Evolutionary conservation across 2,888 invertebrate genomes (phyloP), one percentile per base, ranked within the genome.

Genomic region (Lithophane semibrunnea): DNA sequence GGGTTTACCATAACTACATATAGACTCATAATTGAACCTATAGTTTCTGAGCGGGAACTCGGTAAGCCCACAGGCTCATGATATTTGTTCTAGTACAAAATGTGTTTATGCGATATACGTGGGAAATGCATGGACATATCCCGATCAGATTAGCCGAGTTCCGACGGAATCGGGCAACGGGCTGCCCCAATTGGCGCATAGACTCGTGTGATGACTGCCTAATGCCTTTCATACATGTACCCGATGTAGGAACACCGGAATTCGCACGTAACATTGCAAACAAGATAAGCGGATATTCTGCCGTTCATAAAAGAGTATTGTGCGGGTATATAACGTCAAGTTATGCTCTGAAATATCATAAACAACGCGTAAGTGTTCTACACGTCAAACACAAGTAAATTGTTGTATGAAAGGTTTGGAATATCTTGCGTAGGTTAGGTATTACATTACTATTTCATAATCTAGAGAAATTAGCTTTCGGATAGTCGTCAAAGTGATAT

Each of bases 171-270:
- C 64, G 56, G 29, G 29, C 58, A 54, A 58, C 66, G 56, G 52
- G 65, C 64, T 54, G 58, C 47, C 24, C 44, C 79, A 85, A 85
- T 85, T 75, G 70, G 75, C 73, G 56, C 49, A 68, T 73, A 66
- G 77, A 77, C 52, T 67, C 77, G 73, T 73, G 83, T 75, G 75
- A 73, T 75, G 77, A 85, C 77, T 82, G 68, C 37, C 66, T 82
- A 82, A 82, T 82, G 72, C 67, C 70, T 69, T 61, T 63, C 70
- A 78, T 49, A 47, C n/a, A 63, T 72, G 24, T 74, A 63, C 16
- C 49, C 69, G n/a, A 47, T 67, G 58, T 71, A 54, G 58, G 49
- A 69, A 69, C 37, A 60, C 63, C 56, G 72, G 68, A 77, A 68
- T 81, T 67, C 29, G 21, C 72, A 74, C 73, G 76, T 73, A 66